A percentile compares a stretch with the other conserved stretches of the same genome.
Evolutionary conservation across 2,113 vertebrate species (phyloP).

Genomic region (Poeciliopsis prolifica): DNA sequence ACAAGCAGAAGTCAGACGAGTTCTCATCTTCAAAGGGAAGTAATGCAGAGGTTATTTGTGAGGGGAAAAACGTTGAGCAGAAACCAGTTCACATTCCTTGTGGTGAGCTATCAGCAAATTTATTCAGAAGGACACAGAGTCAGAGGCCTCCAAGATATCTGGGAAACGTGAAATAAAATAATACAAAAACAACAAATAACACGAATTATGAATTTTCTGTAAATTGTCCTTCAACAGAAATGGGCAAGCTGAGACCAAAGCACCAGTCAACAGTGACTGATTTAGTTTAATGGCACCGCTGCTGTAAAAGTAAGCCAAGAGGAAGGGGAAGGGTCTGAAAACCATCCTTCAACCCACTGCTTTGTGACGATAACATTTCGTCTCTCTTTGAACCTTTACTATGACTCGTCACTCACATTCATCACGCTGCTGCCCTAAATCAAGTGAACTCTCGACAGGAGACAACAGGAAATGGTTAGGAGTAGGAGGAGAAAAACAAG

Average conservation of each 20-base stretch:
- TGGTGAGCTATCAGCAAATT: too few species aligned
- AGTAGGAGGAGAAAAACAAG: conserved; percentile 40
- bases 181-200: too few species aligned
- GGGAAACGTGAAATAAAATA: not conserved
- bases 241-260: too few species aligned
- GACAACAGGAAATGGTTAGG: conserved; percentile 64
- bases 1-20: not conserved
- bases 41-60: not conserved
- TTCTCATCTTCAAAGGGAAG: not conserved
- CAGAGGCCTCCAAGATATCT: not conserved
- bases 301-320: not conserved
- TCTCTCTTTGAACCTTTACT: not conserved
- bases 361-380: conserved; percentile 13
- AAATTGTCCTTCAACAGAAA: too few species aligned
- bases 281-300: not conserved
- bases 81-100: too few species aligned
- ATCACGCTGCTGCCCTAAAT: not conserved
- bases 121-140: not conserved
- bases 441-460: conserved; percentile 29
- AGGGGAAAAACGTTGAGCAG: not conserved
- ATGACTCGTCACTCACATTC: conserved; percentile 7
- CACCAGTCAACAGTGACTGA: too few species aligned
- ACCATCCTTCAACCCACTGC: conserved; percentile 13
- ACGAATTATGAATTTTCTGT: too few species aligned
- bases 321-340: not conserved